Base-by-base conservation (phyloP, 2,113 vertebrate species). In the Clarias gariepinus region DNA sequence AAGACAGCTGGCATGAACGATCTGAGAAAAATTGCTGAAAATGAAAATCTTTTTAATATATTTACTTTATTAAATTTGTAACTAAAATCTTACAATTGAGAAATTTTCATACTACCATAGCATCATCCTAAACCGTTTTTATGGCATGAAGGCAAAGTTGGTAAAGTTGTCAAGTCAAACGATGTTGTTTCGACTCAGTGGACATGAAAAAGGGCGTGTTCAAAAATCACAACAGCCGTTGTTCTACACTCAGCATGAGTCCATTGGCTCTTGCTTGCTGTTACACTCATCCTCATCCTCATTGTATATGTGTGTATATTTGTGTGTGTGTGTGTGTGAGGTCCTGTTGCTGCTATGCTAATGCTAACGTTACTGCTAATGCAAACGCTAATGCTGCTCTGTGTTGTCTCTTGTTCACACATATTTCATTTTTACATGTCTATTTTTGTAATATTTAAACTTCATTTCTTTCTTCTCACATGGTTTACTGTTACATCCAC, bases 321-420 rank as follows among this genome's bases (percentile, higher is more conserved):
- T 90, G 84, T 90, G 55, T 84, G 61, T 86, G 76, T 81, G 53
- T 82, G 80, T 87, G 64, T 85, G 60, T 88, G 82, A 88, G 57
- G 89, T 87, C 68, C 91, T 91, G 91, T 90, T 93, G 91, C 92
- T 94, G 91, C 91, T 91, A 92, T 92, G 82, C 94, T 94, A 92
- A 93, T 94, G 92, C 93, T 91, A 41, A 58, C 19, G 11, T 57
- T 94, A 91, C 92, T 95, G 93, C 94, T 91, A 57, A 30, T 11
- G 47, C 52, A 74, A 84, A 84, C n/a, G 89, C 91, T 94, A 91
- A 93, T 92, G 89, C 89, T 93, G 89, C 89, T 93, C 88, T 89
- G 86, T 91, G 78, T 81, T 86, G 89, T 91, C 89, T 90, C 90
- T 90, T 85, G 87, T 90, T 85, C 88, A 60, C 90, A 90, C 91